Conservation (phyloP, 2,888 invertebrate species). For the Candidula unifasciata region DNA sequence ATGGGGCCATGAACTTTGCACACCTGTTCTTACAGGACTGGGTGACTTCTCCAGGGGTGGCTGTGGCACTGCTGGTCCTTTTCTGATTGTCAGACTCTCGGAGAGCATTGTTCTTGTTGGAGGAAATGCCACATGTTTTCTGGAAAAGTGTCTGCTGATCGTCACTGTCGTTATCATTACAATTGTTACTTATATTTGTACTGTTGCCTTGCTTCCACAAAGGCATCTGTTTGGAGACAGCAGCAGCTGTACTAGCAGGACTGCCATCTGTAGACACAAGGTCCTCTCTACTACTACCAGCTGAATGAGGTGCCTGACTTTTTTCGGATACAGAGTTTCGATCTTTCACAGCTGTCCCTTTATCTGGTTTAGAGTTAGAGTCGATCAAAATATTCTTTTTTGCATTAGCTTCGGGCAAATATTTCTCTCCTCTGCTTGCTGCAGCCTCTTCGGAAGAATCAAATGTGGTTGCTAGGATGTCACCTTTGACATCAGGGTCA, state of each 20-base stretch:
- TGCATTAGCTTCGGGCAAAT: not conserved
- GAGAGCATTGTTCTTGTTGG: not conserved
- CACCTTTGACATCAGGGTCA: not conserved
- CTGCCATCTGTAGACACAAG: not conserved
- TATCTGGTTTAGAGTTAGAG: no score
- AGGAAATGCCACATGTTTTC: not conserved
- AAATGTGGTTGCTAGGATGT: not conserved
- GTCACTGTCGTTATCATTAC: conserved; percentile 1
- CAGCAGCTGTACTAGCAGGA: no score
- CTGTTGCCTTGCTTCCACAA: no score
- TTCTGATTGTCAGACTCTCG: not conserved
- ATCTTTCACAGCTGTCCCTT: no score
- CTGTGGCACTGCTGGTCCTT: no score
- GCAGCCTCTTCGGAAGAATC: not conserved
- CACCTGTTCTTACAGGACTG: not conserved
- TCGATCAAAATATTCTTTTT: no score
- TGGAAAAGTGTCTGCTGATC: conserved; percentile 9
- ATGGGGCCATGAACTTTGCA: not conserved
- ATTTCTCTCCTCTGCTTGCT: not conserved
- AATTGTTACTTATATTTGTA: not conserved
- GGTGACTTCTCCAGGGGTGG: not conserved
- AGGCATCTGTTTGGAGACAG: not conserved
- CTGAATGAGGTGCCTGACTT: no score
- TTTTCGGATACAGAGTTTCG: no score
- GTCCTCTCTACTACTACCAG: no score